Evolutionary conservation across 1,140 invertebrate species (phyloP).

Genomic region (Macrotrachela quadricornifera): DNA sequence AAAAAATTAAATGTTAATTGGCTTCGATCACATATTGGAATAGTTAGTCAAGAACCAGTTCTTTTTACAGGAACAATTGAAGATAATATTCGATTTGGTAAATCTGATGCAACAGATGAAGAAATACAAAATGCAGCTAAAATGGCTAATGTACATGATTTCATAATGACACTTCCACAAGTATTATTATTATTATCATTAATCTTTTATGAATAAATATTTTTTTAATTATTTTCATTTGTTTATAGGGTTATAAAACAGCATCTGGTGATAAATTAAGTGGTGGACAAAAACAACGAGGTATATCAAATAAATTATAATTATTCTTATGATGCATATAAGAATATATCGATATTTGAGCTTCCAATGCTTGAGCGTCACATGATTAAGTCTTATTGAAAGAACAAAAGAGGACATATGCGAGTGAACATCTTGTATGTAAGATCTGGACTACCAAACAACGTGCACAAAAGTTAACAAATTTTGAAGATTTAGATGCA

Average conservation of each 20-base stretch:
- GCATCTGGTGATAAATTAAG: constrained; percentile 28
- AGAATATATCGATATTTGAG: too few species aligned
- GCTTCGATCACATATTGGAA: constrained; percentile 27
- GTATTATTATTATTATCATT: constrained; percentile 23
- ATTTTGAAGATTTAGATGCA: too few species aligned
- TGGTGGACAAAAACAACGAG: constrained; percentile 9
- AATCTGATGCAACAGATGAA: too few species aligned
- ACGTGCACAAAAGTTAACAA: too few species aligned
- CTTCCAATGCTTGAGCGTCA: too few species aligned
- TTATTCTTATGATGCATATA: too few species aligned
- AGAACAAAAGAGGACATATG: too few species aligned
- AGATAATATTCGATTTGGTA: too few species aligned
- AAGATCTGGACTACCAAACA: too few species aligned
- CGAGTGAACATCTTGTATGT: too few species aligned
- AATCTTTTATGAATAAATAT: constrained; percentile 17
- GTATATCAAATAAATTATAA: too few species aligned
- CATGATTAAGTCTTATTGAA: too few species aligned
- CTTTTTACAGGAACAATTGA: neutral
- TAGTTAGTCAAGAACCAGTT: constrained; percentile 23
- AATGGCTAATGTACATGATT: constrained; percentile 63
- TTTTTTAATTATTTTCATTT: neutral
- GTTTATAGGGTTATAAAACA: constrained; percentile 37
- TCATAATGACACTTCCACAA: constrained; percentile 41
- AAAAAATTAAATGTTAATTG: constrained; percentile 11
- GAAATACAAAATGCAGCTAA: constrained; percentile 55